Percentiles rank a stretch among this genome's conserved stretches.
Conservation (phyloP, 2,113 vertebrate species). For the Alectura lathami region DNA sequence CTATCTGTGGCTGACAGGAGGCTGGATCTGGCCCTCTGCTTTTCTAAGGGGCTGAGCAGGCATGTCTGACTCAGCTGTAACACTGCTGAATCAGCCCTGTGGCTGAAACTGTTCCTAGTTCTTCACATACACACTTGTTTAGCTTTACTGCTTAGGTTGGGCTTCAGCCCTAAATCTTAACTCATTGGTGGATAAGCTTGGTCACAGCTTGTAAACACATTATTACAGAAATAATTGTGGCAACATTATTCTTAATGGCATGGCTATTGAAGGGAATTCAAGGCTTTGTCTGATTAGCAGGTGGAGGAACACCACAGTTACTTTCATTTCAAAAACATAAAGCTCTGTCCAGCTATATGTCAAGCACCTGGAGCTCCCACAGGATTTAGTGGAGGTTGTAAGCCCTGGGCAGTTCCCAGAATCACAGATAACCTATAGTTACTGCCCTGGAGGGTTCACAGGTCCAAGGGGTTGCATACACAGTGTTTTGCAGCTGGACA, state of each 20-base stretch:
- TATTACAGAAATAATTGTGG: background rate
- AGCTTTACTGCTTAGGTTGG: background rate
- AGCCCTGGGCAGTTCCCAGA: background rate
- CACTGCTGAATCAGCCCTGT: background rate
- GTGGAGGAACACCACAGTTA: background rate
- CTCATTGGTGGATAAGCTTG: background rate
- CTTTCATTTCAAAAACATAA: slow-evolving; percentile 18
- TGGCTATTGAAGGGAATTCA: background rate
- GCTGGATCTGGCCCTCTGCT: background rate
- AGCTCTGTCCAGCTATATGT: background rate
- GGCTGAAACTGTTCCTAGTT: background rate
- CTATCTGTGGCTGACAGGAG: background rate
- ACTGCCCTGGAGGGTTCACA: background rate
- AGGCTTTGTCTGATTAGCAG: background rate
- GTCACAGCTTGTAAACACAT: background rate
- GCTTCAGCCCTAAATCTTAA: background rate
- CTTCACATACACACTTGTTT: background rate
- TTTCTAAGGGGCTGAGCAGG: background rate
- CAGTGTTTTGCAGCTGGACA: background rate
- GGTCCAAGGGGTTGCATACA: background rate
- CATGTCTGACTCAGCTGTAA: background rate
- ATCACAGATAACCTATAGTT: background rate
- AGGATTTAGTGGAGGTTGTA: background rate
- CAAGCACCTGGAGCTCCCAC: background rate
- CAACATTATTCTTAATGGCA: background rate